phyloP scores from a whole-genome alignment of 2,113 vertebrate genomes.

The Takifugu flavidus region DNA sequence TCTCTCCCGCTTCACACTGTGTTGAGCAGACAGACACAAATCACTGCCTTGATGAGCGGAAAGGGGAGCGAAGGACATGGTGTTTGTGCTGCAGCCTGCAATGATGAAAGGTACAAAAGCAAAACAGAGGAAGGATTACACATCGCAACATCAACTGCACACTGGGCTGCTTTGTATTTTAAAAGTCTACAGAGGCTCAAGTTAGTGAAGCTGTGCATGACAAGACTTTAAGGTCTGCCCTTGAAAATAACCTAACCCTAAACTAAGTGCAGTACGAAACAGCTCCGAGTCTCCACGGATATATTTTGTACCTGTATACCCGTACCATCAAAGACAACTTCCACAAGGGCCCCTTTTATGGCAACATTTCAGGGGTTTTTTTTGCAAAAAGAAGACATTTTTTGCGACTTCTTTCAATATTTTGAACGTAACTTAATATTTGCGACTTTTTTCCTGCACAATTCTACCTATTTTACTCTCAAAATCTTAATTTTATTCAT shows the following conservation, averaged over 20 bases:
- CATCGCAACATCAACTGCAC: neutral
- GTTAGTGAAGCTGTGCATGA: neutral
- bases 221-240: neutral
- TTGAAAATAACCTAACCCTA: neutral
- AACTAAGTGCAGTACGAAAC: too few relatives aligned
- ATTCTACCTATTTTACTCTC: too few relatives aligned
- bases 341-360: too few relatives aligned
- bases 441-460: too few relatives aligned
- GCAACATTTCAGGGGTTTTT: too few relatives aligned
- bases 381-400: too few relatives aligned
- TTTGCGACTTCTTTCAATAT: too few relatives aligned
- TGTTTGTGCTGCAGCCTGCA: neutral
- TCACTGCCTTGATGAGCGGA: conserved; percentile 23
- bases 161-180: neutral
- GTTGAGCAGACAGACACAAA: conserved; percentile 48
- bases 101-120: conserved; percentile 7
- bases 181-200: neutral
- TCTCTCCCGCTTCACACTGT: conserved; percentile 20
- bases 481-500: too few relatives aligned
- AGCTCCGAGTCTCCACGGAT: too few relatives aligned
- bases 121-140: neutral
- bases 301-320: too few relatives aligned
- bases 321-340: too few relatives aligned
- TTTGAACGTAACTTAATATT: too few relatives aligned
- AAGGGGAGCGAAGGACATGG: conserved; percentile 30